Evolutionary conservation across 2,113 vertebrate species (phyloP).

Genomic region (Lepus europaeus): DNA sequence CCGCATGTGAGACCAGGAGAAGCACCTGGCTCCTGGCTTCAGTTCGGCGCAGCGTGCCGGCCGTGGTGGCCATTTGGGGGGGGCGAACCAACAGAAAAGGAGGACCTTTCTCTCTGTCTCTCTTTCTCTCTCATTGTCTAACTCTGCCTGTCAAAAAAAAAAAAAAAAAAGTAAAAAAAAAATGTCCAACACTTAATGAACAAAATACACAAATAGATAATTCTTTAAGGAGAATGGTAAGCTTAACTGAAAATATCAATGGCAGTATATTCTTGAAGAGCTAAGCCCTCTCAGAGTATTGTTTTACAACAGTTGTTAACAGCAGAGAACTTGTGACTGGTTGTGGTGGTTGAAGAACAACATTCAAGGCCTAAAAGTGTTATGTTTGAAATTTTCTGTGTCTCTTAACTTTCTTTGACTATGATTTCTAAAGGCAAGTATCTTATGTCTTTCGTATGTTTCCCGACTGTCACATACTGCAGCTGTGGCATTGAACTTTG

Average conservation of each 20-base stretch:
- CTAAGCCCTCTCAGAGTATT: neutral
- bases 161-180: no score
- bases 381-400: neutral
- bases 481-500: neutral
- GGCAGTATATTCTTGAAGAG: neutral
- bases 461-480: neutral
- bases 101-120: no score
- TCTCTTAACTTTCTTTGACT: neutral
- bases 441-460: neutral
- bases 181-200: neutral
- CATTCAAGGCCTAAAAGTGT: neutral
- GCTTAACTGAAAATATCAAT: neutral
- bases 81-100: no score
- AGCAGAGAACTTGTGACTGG: conserved; percentile 23
- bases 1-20: no score
- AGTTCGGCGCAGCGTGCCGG: no score
- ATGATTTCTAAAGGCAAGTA: neutral
- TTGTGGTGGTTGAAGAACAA: neutral
- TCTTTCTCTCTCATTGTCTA: no score
- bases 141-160: no score
- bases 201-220: neutral
- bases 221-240: neutral
- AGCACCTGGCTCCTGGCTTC: no score
- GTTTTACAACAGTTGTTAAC: neutral
- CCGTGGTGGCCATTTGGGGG: no score